These are phyloP conservation scores for Sebastes matsubarae DNA, from an alignment of 2,797 vertebrate genomes.

Conservation along the genomic window DNA sequence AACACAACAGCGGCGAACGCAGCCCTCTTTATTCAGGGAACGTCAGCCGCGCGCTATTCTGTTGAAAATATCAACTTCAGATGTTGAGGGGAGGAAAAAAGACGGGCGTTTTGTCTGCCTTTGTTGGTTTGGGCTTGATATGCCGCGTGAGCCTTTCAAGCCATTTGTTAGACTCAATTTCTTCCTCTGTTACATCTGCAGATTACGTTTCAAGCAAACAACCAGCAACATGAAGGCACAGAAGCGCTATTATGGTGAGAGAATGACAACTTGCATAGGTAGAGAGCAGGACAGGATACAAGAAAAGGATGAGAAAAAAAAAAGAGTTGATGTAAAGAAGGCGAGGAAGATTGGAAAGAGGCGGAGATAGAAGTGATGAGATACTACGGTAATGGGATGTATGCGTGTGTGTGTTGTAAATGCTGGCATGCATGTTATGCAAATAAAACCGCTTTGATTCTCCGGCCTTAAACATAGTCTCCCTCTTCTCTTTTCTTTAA, in stretches of 20 bases:
- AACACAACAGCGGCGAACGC: conserved; percentile 63
- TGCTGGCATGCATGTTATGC: conserved; percentile 64
- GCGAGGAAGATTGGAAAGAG: conserved; percentile 65
- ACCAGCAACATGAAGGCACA: conserved; percentile 71
- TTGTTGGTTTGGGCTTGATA: conserved; percentile 80
- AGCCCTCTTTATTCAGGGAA: conserved; percentile 71
- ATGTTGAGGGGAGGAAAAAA: conserved; percentile 74
- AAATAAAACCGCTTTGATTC: conserved; percentile 67
- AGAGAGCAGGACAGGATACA: conserved; percentile 38
- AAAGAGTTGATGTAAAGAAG: conserved; percentile 63
- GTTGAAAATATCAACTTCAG: conserved; percentile 81
- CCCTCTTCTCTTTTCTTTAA: conserved; percentile 35
- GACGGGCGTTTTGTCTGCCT: conserved; percentile 80
- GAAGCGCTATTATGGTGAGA: conserved; percentile 70
- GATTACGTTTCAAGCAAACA: conserved; percentile 83
- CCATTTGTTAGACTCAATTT: conserved; percentile 86
- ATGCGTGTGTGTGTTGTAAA: conserved; percentile 60
- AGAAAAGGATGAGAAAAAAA: conserved; percentile 35
- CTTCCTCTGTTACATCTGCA: conserved; percentile 79
- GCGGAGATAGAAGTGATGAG: conserved; percentile 62
- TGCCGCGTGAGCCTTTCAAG: conserved; percentile 78
- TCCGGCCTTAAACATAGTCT: conserved; percentile 52
- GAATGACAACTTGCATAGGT: conserved; percentile 72
- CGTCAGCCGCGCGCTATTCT: conserved; percentile 73
- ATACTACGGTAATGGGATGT: conserved; percentile 60